These are phyloP conservation scores for Sarcoramphus papa DNA, from an alignment of 2,797 vertebrate species.

Conservation along the genomic window DNA sequence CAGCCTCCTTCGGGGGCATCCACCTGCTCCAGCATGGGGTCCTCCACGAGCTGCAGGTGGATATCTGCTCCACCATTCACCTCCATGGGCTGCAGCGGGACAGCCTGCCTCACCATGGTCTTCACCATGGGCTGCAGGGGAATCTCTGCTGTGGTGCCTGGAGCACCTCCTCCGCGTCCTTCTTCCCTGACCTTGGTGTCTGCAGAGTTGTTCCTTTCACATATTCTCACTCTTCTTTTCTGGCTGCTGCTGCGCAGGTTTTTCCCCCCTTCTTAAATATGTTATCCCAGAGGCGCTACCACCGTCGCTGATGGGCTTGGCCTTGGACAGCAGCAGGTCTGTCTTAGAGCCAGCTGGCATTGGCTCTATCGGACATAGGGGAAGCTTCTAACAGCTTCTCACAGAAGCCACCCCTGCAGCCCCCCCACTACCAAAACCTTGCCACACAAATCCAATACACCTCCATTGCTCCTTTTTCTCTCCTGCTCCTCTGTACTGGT, in stretches of 20 bases:
- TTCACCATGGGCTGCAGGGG: too few species aligned
- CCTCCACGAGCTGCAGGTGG: too few species aligned
- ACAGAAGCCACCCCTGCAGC: too few species aligned
- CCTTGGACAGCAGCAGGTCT: rapidly evolving
- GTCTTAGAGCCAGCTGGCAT: not conserved
- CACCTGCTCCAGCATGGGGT: too few species aligned
- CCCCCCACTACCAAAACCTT: not conserved
- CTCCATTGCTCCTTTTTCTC: not conserved
- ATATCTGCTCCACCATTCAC: too few species aligned
- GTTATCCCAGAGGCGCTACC: not conserved
- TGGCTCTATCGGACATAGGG: not conserved
- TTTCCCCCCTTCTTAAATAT: not conserved
- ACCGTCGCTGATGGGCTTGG: rapidly evolving
- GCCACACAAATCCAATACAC: not conserved
- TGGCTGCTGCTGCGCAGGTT: too few species aligned
- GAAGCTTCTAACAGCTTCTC: not conserved
- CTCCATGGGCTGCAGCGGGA: too few species aligned
- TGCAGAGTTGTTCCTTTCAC: too few species aligned
- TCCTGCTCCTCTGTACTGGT: not conserved
- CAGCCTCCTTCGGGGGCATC: not conserved
- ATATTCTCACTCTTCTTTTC: not conserved
- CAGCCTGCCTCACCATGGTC: too few species aligned
- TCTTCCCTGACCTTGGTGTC: too few species aligned
- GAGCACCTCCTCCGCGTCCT: too few species aligned
- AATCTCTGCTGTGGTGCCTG: too few species aligned